Percentiles rank a stretch among this genome's conserved stretches.
phyloP scores from a whole-genome alignment of 2,113 vertebrate genomes.

The Xyrauchen texanus region DNA sequence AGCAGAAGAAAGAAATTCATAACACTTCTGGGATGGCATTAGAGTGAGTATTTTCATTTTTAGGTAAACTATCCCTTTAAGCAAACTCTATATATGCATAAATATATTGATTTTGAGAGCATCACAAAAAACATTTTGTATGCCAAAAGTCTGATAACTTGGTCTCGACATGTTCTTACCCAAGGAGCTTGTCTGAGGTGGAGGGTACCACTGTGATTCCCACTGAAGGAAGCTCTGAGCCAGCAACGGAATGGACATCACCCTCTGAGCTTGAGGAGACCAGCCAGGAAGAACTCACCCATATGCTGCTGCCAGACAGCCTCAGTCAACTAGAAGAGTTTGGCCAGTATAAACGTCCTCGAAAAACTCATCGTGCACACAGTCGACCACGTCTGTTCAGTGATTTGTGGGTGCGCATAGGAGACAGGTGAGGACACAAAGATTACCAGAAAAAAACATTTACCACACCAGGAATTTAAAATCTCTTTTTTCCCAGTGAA shows the following conservation, averaged over 20 bases:
- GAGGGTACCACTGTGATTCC: slow-evolving; percentile 42
- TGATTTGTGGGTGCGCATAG: slow-evolving; percentile 97
- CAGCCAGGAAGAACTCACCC: slow-evolving; percentile 80
- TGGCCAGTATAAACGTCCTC: slow-evolving; percentile 88
- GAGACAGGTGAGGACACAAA: slow-evolving; percentile 81
- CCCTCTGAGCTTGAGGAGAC: slow-evolving; percentile 54
- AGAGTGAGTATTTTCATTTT: no score
- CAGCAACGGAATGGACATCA: slow-evolving; percentile 62
- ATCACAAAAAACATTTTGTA: neutral
- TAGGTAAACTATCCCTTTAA: no score
- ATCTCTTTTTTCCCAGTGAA: neutral
- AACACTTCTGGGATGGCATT: no score
- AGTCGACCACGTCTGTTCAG: slow-evolving; percentile 88
- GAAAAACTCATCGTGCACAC: slow-evolving; percentile 83
- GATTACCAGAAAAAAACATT: slow-evolving; percentile 2
- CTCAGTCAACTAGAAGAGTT: slow-evolving; percentile 98
- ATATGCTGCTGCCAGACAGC: slow-evolving; percentile 91
- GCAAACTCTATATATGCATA: no score
- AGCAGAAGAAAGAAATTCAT: no score
- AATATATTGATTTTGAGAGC: neutral
- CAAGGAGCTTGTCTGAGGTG: slow-evolving; percentile 50
- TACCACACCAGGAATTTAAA: neutral
- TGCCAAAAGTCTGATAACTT: neutral
- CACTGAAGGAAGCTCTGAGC: slow-evolving; percentile 39
- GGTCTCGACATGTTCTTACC: neutral